These are phyloP conservation scores for Penaeus japonicus DNA, from an alignment of 1,140 invertebrate genomes.

Conservation along the genomic window DNA sequence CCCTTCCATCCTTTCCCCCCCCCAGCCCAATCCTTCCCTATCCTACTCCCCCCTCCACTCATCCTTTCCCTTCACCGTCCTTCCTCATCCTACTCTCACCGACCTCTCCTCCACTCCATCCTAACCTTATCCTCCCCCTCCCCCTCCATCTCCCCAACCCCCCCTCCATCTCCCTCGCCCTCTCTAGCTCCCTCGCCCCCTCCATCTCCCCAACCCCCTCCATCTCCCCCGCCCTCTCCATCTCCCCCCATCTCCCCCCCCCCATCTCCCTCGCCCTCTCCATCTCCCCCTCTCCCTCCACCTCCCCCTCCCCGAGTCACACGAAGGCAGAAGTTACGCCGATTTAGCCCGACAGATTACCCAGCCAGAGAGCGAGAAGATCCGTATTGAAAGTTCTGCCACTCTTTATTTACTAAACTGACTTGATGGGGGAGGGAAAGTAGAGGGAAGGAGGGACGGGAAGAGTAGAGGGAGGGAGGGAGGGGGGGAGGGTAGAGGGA, in stretches of 20 bases:
- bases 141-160: not conserved
- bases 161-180: not conserved
- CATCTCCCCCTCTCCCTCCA: not conserved
- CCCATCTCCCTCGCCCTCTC: not conserved
- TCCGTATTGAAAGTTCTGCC: too few relatives aligned
- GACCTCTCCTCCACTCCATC: not conserved
- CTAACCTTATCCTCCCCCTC: not conserved
- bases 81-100: not conserved
- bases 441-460: not conserved
- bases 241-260: not conserved
- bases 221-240: not conserved
- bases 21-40: too few relatives aligned
- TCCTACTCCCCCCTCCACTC: not conserved
- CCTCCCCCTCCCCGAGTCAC: not conserved
- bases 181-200: not conserved
- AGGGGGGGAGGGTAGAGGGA: not conserved
- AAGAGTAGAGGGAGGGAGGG: not conserved
- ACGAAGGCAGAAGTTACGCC: not conserved
- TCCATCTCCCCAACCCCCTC: not conserved
- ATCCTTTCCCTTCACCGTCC: not conserved
- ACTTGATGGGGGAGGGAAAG: not conserved
- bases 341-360: too few relatives aligned
- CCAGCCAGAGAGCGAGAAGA: too few relatives aligned
- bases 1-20: not conserved
- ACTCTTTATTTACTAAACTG: too few relatives aligned